A percentile compares a stretch with the other conserved stretches of the same genome.
Evolutionary conservation across 2,888 invertebrate genomes (phyloP).

Genomic region (Tetranychus piercei): DNA sequence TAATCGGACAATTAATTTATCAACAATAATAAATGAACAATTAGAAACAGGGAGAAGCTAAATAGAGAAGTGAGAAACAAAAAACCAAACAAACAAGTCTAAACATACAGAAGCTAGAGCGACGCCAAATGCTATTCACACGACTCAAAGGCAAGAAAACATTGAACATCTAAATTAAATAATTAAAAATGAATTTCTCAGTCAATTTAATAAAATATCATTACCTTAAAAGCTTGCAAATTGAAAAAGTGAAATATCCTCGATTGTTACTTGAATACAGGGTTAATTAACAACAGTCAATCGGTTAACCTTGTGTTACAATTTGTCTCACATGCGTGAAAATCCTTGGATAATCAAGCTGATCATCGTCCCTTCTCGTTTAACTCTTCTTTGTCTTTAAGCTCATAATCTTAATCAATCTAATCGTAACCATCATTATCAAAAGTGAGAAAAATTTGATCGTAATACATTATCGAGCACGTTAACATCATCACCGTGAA

Average conservation of each 20-base stretch:
- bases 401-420: not conserved
- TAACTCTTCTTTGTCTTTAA: not conserved
- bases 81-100: not conserved
- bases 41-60: not conserved
- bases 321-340: not conserved
- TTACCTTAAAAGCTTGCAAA: not conserved
- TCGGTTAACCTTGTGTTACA: not conserved
- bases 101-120: not conserved
- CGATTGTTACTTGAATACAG: not conserved
- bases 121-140: not conserved
- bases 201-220: not conserved
- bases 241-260: not conserved
- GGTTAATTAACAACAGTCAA: not conserved
- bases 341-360: not conserved
- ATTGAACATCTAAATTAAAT: not conserved
- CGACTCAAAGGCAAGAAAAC: not conserved
- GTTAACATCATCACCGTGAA: too few species aligned
- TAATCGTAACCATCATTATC: not conserved
- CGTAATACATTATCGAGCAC: too few species aligned
- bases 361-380: not conserved
- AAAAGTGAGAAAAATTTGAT: not conserved
- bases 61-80: not conserved
- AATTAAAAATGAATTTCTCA: not conserved
- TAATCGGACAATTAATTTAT: too few species aligned
- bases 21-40: too few species aligned